Evolutionary conservation across 30 jellyfish, hydroid and myxozoan genomes (phyloP).

Genomic region (Aurelia sp.): DNA sequence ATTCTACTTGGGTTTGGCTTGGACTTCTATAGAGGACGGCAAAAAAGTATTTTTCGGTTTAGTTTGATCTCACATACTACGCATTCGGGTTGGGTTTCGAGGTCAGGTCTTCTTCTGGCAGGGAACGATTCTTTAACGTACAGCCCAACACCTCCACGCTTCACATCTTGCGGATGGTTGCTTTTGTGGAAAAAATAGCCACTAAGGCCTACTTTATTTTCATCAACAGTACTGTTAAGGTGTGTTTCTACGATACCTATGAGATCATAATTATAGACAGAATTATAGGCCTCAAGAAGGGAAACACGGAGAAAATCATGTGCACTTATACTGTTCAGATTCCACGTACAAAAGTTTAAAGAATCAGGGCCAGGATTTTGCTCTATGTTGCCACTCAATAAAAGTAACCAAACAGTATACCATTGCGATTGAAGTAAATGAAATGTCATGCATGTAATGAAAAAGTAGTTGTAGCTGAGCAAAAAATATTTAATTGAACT

Average conservation of each 20-base stretch:
- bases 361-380: too few species aligned
- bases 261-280: too few species aligned
- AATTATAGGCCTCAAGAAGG: too few species aligned
- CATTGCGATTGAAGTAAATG: neutral
- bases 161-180: too few species aligned
- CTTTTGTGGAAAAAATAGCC: too few species aligned
- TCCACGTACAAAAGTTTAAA: too few species aligned
- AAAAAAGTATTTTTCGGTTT: neutral
- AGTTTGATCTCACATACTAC: neutral
- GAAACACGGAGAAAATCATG: too few species aligned
- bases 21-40: slow-evolving; percentile 50
- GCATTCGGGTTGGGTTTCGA: neutral
- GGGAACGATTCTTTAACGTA: neutral
- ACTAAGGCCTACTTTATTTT: too few species aligned
- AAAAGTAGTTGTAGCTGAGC: neutral
- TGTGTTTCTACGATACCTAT: too few species aligned
- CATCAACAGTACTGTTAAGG: too few species aligned
- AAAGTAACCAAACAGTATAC: neutral
- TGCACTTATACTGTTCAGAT: too few species aligned
- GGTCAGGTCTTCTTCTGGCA: neutral
- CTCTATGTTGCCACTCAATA: neutral
- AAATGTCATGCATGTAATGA: neutral
- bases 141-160: neutral
- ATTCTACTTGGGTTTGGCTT: slow-evolving; percentile 42
- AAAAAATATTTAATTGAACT: neutral